phyloP scores from a whole-genome alignment of 2,888 invertebrate species.

The Amphipoea lucens region DNA sequence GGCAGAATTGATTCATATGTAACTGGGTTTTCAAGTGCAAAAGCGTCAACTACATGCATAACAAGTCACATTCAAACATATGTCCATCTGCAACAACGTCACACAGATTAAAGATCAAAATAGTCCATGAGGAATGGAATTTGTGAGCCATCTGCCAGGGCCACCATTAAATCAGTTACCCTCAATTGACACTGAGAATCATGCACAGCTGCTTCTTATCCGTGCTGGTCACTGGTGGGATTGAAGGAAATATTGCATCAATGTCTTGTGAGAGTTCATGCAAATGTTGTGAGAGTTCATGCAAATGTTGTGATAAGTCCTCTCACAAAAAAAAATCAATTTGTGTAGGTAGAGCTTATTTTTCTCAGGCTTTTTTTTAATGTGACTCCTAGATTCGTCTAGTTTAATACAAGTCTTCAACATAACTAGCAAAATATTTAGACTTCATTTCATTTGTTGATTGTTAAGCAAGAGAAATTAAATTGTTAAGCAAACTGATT shows the following conservation, averaged over 20 bases:
- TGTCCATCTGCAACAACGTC: conserved; percentile 8
- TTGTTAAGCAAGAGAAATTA: neutral
- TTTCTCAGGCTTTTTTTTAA: neutral
- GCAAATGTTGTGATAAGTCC: neutral
- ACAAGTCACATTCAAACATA: neutral
- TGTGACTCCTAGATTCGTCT: no score
- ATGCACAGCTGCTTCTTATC: conserved; percentile 50
- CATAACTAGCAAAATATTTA: neutral
- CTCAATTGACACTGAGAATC: conserved; percentile 62
- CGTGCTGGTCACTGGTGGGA: conserved; percentile 8
- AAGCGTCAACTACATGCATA: neutral
- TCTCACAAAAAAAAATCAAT: neutral
- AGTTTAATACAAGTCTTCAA: no score
- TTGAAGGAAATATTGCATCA: conserved; percentile 8
- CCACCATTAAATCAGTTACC: conserved; percentile 65
- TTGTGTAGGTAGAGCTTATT: neutral
- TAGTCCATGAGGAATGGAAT: conserved; percentile 49
- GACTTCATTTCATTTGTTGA: neutral
- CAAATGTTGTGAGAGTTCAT: neutral
- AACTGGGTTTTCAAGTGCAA: neutral
- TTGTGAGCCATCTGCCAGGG: conserved; percentile 56
- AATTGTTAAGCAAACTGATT: neutral
- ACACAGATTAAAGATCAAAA: conserved; percentile 48
- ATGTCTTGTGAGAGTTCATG: no score
- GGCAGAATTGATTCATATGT: neutral